Base-by-base conservation (phyloP, 2,113 vertebrate species). In the Pseudolaguvia tuberculata region DNA sequence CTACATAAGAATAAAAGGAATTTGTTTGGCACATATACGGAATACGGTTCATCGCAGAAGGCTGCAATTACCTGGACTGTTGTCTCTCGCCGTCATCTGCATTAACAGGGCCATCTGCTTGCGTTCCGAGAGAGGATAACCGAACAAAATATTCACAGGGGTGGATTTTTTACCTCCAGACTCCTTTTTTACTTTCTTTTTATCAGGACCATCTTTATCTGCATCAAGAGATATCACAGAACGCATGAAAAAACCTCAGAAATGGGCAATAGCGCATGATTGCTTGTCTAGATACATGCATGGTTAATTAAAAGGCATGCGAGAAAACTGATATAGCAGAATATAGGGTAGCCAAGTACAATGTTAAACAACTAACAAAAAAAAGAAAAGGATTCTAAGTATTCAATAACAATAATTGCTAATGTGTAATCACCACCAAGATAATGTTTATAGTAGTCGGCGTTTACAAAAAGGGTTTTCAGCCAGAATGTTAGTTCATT, bases 31-130 rank as follows among this genome's bases (percentile, higher is more conserved):
- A 63, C 35, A 23, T 45, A 12, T 0, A 27, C 11, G 80, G 81
- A 31, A 25, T 6, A 47, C 63, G 31, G 57, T 42, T 63, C 8
- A 52, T 52, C 72, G 48, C n/a, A 35, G 25, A 51, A 71, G 45
- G 75, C 47, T 14, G 39, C 59, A 85, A 81, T 55, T 85, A 98
- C 97, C 96, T 98, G 97, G 97, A 86, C 97, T 99, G 91, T 98
- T 95, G 87, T 95, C 94, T 88, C 93, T 94, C 77, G 97, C 97
- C 15, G 97, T 99, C 97, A 99, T 99, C 91, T 99, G 96, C 96
- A 99, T 99, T 25, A 99, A 92, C 74, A 99, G 95, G 59, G 97
- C 96, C 96, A 99, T 98, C 90, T 99, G 97, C 80, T 99, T 98
- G 78, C 96, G 92, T 81, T 98, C 97, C 0, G 97, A 99, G 80